Base-by-base conservation (phyloP, 92 coral and sea anemone species). In the Epizoanthus stellaris region DNA sequence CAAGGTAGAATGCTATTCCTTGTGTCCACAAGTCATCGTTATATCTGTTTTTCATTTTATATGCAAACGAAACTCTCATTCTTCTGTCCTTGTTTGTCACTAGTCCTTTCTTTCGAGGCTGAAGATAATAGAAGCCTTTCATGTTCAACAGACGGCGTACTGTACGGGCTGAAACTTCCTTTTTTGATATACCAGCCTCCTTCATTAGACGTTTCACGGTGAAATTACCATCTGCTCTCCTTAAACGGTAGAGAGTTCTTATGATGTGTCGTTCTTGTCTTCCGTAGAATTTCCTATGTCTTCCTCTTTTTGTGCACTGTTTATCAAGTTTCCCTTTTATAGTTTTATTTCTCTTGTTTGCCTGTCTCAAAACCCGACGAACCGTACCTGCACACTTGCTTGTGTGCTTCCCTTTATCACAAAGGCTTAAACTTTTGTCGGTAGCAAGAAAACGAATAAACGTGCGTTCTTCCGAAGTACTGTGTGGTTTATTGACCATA, bases 121-220 rank as follows among this genome's bases (percentile, higher is more conserved):
- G 25, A 23, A 23, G 25, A 23, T 23, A 23, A 23, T 23, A 23
- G 25, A 40, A 39, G 42, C 73, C 73, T 23, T 70, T 70, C 3
- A 12, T 3, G 75, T 39, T 70, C 6, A 70, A 30, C 36, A 67
- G 34, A 23, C 73, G 47, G 73, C 54, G 53, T 4, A 40, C 54
- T 38, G 75, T 70, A 70, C 54, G 75, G 54, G 43, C 53, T 16
- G 75, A 70, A 5, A 70, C 75, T 21, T 10, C 4, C 13, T 70
- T 70, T 6, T 70, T 52, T 17, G 75, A 70, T 70, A 70, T 38
- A 70, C n/a, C 47, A 70, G 75, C 75, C 75, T 70, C 53, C 53
- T 21, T 38, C 75, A 70, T 70, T 38, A 70, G 54, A 42, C 75
- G 53, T 12, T 53, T 49, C 53, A 70, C 54, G 17, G 54, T 38